Conservation (phyloP, 2,113 vertebrate species). For the Paedocypris sp. region DNA sequence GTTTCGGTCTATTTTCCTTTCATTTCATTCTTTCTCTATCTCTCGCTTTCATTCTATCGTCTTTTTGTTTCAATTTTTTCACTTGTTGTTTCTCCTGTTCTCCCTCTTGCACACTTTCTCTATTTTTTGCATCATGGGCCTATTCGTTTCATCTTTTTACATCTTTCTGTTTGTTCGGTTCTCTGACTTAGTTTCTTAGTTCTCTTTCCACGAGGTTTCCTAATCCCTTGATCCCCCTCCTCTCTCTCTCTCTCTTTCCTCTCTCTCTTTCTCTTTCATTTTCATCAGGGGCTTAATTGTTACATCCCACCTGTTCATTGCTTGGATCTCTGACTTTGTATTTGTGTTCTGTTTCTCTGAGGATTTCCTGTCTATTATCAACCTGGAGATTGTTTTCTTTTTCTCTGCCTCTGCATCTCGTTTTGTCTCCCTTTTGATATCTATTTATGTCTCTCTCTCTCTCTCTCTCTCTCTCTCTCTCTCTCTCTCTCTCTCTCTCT, state of each 20-base stretch:
- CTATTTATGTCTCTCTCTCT: not conserved
- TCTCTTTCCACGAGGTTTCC: no score
- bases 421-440: not conserved
- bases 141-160: no score
- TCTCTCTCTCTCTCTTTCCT: not conserved
- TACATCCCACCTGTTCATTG: conserved; percentile 11
- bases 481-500: not conserved
- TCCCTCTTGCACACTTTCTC: no score
- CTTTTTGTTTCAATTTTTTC: no score
- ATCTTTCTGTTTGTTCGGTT: no score
- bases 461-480: not conserved
- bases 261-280: not conserved
- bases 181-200: no score
- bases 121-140: no score
- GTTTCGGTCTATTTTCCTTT: no score
- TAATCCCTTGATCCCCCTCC: not conserved
- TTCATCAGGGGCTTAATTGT: no score
- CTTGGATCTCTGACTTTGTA: conserved; percentile 5
- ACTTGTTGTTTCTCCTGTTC: no score
- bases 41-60: no score
- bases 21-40: no score
- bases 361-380: conserved; percentile 19
- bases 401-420: not conserved
- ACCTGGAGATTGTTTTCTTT: not conserved
- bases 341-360: not conserved